A percentile compares a stretch with the other conserved stretches of the same genome.
Evolutionary conservation across 2,888 invertebrate genomes (phyloP).

Genomic region (Synanthedon andrenaeformis): DNA sequence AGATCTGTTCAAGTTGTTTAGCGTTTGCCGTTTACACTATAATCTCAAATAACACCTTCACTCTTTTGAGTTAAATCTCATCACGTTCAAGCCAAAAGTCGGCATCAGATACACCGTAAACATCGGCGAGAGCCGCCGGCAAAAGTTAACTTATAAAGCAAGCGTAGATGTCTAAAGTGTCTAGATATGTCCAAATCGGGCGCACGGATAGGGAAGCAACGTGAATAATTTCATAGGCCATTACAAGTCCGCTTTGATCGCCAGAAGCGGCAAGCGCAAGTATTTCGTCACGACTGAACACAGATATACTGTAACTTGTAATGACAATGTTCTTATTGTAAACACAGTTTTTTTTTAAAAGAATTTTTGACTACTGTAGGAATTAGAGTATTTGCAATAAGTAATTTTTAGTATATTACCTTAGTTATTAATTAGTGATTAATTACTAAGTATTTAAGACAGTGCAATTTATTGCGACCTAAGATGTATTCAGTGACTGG

Average conservation of each 20-base stretch:
- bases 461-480: no score
- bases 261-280: slow-evolving; percentile 11
- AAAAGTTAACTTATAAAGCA: slow-evolving; percentile 18
- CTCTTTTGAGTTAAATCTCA: neutral
- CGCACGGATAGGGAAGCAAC: slow-evolving; percentile 21
- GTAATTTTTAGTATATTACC: no score
- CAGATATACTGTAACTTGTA: slow-evolving; percentile 4
- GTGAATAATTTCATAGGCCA: slow-evolving; percentile 42
- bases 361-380: no score
- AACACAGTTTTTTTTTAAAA: neutral
- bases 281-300: slow-evolving; percentile 20
- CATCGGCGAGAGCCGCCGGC: slow-evolving; percentile 8
- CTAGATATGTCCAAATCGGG: slow-evolving; percentile 33
- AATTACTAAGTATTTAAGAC: no score
- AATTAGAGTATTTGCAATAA: no score
- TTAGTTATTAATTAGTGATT: no score
- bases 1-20: no score
- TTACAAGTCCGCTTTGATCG: slow-evolving; percentile 12
- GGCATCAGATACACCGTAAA: neutral
- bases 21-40: no score
- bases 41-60: no score
- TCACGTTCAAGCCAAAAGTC: neutral
- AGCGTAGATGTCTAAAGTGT: slow-evolving; percentile 17
- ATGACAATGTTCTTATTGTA: slow-evolving; percentile 5
- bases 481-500: no score